Percentiles rank a stretch among this genome's conserved stretches.
Evolutionary conservation across 2,888 invertebrate genomes (phyloP).

Genomic region (Plagiodera versicolora): DNA sequence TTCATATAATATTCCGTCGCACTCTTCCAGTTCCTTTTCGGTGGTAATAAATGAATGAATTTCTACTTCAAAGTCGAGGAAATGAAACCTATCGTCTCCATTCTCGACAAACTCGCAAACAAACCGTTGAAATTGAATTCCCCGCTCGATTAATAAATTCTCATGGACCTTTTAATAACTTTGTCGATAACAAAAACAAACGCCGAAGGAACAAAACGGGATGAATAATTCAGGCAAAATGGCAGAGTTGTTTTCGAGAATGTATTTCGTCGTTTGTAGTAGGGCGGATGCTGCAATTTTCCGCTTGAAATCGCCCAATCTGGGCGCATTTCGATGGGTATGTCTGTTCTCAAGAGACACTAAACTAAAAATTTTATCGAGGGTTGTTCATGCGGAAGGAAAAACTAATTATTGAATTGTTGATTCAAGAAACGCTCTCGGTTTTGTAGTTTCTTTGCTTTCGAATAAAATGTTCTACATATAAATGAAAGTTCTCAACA

Average conservation of each 20-base stretch:
- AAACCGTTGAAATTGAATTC: not conserved
- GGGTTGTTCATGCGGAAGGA: not conserved
- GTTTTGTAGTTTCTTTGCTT: too few relatives aligned
- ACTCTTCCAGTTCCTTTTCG: too few relatives aligned
- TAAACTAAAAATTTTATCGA: not conserved
- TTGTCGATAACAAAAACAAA: not conserved
- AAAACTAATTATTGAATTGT: too few relatives aligned
- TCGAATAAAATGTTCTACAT: too few relatives aligned
- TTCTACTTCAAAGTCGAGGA: not conserved
- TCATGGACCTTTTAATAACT: not conserved
- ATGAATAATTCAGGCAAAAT: not conserved
- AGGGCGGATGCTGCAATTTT: not conserved
- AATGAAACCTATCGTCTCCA: not conserved
- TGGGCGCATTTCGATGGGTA: not conserved
- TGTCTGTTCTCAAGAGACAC: not conserved
- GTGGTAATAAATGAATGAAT: too few relatives aligned
- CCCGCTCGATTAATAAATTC: not conserved
- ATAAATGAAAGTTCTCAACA: too few relatives aligned
- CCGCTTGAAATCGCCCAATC: not conserved
- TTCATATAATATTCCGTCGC: too few relatives aligned
- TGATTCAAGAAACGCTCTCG: too few relatives aligned
- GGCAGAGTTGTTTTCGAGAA: not conserved
- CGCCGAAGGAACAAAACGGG: not conserved
- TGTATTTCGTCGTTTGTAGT: not conserved
- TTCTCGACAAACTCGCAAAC: not conserved